Conservation (phyloP, 2,797 vertebrate genomes). For the Ceyx erithaca region DNA sequence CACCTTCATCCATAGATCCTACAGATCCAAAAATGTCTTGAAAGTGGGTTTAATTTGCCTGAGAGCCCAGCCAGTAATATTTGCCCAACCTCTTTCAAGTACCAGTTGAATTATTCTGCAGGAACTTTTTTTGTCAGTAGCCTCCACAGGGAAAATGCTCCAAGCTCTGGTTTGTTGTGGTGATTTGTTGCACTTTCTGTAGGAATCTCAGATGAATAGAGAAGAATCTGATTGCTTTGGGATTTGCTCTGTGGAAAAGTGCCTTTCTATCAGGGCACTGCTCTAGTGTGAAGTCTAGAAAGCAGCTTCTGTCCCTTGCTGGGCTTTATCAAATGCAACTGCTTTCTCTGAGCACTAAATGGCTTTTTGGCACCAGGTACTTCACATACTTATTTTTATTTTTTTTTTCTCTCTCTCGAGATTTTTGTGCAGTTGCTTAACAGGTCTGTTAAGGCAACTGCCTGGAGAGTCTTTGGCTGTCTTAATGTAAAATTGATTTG, state of each 20-base stretch:
- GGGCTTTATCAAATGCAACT: neutral
- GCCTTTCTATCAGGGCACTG: neutral
- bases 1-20: neutral
- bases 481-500: conserved; percentile 65
- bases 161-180: fast-evolving
- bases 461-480: conserved; percentile 46
- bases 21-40: neutral
- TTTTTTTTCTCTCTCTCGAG: neutral
- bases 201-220: neutral
- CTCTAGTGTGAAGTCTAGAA: neutral
- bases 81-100: neutral
- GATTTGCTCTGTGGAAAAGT: neutral
- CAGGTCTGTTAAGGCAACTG: conserved; percentile 64
- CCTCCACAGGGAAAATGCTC: neutral
- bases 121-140: neutral
- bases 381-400: neutral
- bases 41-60: neutral
- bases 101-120: neutral
- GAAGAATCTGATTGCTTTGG: neutral
- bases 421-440: conserved; percentile 47
- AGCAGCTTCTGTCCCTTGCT: neutral
- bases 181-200: neutral
- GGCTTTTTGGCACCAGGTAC: neutral
- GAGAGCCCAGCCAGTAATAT: neutral
- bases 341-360: neutral